Percentiles rank a stretch among this genome's conserved stretches.
These are phyloP conservation scores for Danio choprae DNA, from an alignment of 2,797 vertebrate genomes.

Conservation along the genomic window DNA sequence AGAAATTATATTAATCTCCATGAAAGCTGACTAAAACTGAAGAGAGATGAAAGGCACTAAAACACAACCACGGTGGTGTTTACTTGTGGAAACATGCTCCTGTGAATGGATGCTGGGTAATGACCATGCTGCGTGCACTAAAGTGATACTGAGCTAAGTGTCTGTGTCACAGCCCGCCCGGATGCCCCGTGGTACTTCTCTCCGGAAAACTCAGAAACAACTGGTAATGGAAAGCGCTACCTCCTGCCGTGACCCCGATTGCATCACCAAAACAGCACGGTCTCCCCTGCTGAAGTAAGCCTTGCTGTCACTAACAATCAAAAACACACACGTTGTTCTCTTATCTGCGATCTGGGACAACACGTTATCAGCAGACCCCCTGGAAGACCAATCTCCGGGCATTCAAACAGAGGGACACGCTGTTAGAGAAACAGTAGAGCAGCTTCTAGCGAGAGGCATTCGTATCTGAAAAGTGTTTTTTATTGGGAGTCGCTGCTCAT, in stretches of 20 bases:
- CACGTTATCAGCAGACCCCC: slow-evolving; percentile 32
- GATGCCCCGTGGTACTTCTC: slow-evolving; percentile 30
- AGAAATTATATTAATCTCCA: neutral
- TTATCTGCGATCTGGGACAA: slow-evolving; percentile 52
- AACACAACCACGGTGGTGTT: neutral
- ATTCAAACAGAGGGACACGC: slow-evolving; percentile 24
- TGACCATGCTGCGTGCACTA: slow-evolving; percentile 34
- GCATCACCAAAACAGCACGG: slow-evolving; percentile 51
- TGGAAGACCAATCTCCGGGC: slow-evolving; percentile 21
- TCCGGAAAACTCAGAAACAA: slow-evolving; percentile 67
- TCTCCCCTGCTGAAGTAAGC: slow-evolving; percentile 40
- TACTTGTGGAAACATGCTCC: slow-evolving; percentile 44
- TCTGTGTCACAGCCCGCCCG: slow-evolving; percentile 42
- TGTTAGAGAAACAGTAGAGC: slow-evolving; percentile 12
- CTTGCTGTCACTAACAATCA: slow-evolving; percentile 34
- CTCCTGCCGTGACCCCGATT: slow-evolving; percentile 57
- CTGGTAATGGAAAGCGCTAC: slow-evolving; percentile 62
- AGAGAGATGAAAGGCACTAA: slow-evolving; percentile 13
- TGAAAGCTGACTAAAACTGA: slow-evolving; percentile 13
- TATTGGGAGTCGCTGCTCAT: slow-evolving; percentile 62
- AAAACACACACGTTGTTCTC: slow-evolving; percentile 16
- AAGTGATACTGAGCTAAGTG: slow-evolving; percentile 54
- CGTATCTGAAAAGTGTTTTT: slow-evolving; percentile 58
- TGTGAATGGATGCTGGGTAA: slow-evolving; percentile 44
- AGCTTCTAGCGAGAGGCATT: slow-evolving; percentile 47